Evolutionary conservation across 2,113 vertebrate genomes (phyloP), one percentile per base, ranked within the genome.

Genomic region (Sorex araneus): DNA sequence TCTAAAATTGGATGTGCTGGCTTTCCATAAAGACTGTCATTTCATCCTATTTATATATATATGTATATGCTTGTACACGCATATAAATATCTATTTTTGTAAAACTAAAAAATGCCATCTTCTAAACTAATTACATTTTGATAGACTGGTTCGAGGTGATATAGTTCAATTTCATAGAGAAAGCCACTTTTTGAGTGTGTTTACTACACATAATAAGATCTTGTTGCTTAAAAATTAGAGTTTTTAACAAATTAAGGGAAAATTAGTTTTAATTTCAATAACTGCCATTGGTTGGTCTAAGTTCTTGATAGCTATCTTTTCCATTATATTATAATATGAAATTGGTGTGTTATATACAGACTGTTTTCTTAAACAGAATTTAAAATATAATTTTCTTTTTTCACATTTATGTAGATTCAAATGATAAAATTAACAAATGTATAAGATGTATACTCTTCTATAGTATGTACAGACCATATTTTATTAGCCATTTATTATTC

Each of bases 41-140:
- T 92, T 75, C 1, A 36, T 87, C 16, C 25, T 84, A 30, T 73
- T 74, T 91, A 36, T 70, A 5, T 40, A 36, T 70, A 5, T 40
- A 11, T 82, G 0, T 74, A 18, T 88, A 34, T 74, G 13, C 28
- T 60, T 91, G 10, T 27, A 15, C 7, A 5, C 66, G 30, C 71
- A 27, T 80, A 28, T 28, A 64, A 13, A 71, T 32, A 77, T 25
- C 45, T 0, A 45, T 28, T 92, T 83, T 32, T 76, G 80, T 18
- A 80, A 91, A 84, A 91, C 8, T 74, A 45, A 6, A 67, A 81
- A 74, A 81, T 91, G 28, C 70, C 12, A 87, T 69, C 28, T 70
- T 27, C 34, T 70, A 57, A 80, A 36, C 84, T 66, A 87, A 93
- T 83, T 84, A 87, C 86, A 76, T 84, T 90, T 16, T 87, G 88